Base-by-base conservation (phyloP, 2,797 vertebrate genomes). In the Megaceryle alcyon region DNA sequence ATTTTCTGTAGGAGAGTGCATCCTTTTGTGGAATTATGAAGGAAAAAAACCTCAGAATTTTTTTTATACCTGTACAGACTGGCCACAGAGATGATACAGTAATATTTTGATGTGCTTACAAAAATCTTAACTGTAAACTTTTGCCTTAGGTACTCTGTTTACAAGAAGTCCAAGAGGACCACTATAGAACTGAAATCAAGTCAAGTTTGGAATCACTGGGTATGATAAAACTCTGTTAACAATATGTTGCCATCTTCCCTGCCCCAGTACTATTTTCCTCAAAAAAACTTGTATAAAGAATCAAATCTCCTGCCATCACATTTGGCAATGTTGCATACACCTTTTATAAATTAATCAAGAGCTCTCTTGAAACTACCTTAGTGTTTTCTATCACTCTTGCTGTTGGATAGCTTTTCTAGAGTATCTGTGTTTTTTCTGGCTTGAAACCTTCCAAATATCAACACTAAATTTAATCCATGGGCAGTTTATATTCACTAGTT, bases 81-180 rank as follows among this genome's bases (percentile, higher is more conserved):
- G n/a, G 51, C 29, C 63, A 89, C 28, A 23, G 57, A 85, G 29
- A 56, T 21, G 16, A 79, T 87, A 25, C 1, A 12, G 10, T 78
- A 43, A 77, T 60, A 31, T 39, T 68, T 94, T 57, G 0, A 66
- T 90, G 26, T 64, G 29, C 28, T 82, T 84, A 56, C 14, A 72
- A 57, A 26, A 79, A 35, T 68, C 41, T 92, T 95, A 96, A 97
- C 93, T 96, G 53, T 88, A 60, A 90, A 73, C 64, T 88, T 91
- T 90, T 94, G 94, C 57, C 63, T 49, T 94, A 99, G 99, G 98
- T 99, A 60, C 97, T 99, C 82, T 99, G 99, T 98, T 98, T 99
- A 80, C 99, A 99, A 97, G 99, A 99, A 97, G 99, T 99, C 69
- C 99, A 99, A 97, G 98, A 99, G 97, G 98, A 99, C 96, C 99